Evolutionary conservation across 1,140 invertebrate genomes (phyloP), one percentile per base, ranked within the genome.

Genomic region (Nixonia krombeini): DNA sequence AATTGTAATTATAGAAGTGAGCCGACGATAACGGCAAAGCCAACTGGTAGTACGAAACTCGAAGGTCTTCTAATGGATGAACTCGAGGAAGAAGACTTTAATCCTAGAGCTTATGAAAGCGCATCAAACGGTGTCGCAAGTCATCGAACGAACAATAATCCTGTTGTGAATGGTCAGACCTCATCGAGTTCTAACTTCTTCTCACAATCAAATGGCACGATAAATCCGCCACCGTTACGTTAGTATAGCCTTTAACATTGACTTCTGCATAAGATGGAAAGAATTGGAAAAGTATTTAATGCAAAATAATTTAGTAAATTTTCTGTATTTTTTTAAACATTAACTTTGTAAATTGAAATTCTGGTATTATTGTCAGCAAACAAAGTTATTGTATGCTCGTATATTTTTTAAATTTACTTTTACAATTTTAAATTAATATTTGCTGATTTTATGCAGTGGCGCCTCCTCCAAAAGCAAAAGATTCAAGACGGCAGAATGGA

Each of bases 21-120:
- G 38, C 64, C 74, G 15, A 61, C 79, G 13, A 66, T 80, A 26
- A 87, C 87, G 57, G 52, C 63, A 13, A 66, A 64, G 53, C 90
- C 91, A 51, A 84, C 88, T 16, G 90, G 93, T 33, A 93, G 92
- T 40, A 91, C 92, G 4, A 92, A 93, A 83, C 84, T 94, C 49
- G 93, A 96, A 82, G 94, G 93, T 59, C 83, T 96, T 17, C 76
- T 95, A 0, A 87, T 96, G 64, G 92, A 94, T 75, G 92, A 94
- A 77, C 91, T 93, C 31, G 91, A 94, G 68, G 72, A 94, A 69
- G 67, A 87, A 61, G 88, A 91, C 79, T 94, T 94, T 71, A 91
- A 94, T 84, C 92, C 92, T 4, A 86, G 92, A 31, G 91, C 91
- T 31, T 89, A 88, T 68, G 91, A 92, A 73, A 87, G 86, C 31